phyloP scores from a whole-genome alignment of 2,113 vertebrate species.

The Pluvialis apricaria region DNA sequence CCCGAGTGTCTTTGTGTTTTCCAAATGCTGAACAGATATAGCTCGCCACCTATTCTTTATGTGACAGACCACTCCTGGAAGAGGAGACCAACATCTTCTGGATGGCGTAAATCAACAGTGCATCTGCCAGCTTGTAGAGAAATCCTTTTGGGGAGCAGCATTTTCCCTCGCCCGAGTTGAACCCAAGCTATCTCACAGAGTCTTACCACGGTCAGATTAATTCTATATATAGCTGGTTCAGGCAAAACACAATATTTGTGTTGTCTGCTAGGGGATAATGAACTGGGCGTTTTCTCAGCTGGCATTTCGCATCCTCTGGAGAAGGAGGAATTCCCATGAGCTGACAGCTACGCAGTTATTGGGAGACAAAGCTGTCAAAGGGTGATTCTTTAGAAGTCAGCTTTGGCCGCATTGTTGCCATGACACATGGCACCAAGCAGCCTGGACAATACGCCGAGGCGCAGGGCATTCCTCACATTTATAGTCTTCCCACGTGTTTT shows the following conservation, averaged over 20 bases:
- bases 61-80: not conserved
- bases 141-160: not conserved
- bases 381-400: slow-evolving; percentile 44
- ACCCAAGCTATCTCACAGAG: not conserved
- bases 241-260: slow-evolving; percentile 35
- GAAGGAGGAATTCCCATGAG: slow-evolving; percentile 49
- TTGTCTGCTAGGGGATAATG: not conserved
- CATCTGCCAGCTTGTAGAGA: not conserved
- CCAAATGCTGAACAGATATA: not conserved
- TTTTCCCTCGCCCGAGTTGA: slow-evolving; percentile 3
- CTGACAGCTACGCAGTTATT: slow-evolving; percentile 25
- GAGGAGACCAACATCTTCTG: not conserved
- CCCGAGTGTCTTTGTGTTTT: not conserved
- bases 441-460: not conserved
- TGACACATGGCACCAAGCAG: not conserved
- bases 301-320: slow-evolving; percentile 8
- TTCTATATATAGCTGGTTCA: not conserved
- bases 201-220: slow-evolving; percentile 4
- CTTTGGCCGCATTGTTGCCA: slow-evolving; percentile 44
- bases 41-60: not conserved
- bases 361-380: slow-evolving; percentile 12
- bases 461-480: slow-evolving; percentile 22
- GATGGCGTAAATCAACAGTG: not conserved
- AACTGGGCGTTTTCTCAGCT: slow-evolving; percentile 11
- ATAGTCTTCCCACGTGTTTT: not conserved